phyloP scores from a whole-genome alignment of 2,113 vertebrate species.

The Carettochelys insculpta region DNA sequence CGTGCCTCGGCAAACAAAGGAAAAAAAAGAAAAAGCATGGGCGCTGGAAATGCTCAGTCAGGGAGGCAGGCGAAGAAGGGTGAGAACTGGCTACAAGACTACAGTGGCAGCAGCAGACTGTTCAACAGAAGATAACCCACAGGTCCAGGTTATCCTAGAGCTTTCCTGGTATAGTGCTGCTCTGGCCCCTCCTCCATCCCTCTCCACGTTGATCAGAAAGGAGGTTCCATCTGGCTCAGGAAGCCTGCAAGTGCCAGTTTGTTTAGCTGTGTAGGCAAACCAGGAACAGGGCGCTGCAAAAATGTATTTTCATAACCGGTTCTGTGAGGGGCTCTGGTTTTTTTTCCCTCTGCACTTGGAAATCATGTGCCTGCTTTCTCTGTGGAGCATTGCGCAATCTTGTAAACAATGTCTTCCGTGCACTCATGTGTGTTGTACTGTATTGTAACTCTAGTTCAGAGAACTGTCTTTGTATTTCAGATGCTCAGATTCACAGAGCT shows the following conservation, averaged over 20 bases:
- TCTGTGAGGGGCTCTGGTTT: not conserved
- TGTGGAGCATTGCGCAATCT: not conserved
- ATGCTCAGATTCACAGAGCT: conserved; percentile 39
- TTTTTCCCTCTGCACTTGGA: not conserved
- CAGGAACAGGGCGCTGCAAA: not conserved
- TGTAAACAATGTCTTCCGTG: not conserved
- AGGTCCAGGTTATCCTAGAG: not conserved
- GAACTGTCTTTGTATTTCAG: conserved; percentile 15
- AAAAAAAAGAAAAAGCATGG: not conserved
- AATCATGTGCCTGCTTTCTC: not conserved
- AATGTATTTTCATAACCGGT: not conserved
- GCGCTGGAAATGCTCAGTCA: conserved; percentile 15
- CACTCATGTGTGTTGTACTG: not conserved
- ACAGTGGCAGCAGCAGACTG: conserved; percentile 8
- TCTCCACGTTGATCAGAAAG: not conserved
- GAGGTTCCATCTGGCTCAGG: not conserved
- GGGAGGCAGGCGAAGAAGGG: conserved; percentile 36
- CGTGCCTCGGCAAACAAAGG: conserved; percentile 3
- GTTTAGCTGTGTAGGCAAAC: not conserved
- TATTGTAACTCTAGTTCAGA: not conserved
- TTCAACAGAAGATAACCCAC: not conserved
- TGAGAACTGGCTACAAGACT: not conserved
- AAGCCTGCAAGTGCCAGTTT: not conserved
- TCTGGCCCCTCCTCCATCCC: not conserved
- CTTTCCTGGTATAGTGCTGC: not conserved